These are phyloP conservation scores for Nasonia longicornis DNA, from an alignment of 1,140 invertebrate species.

Conservation along the genomic window DNA sequence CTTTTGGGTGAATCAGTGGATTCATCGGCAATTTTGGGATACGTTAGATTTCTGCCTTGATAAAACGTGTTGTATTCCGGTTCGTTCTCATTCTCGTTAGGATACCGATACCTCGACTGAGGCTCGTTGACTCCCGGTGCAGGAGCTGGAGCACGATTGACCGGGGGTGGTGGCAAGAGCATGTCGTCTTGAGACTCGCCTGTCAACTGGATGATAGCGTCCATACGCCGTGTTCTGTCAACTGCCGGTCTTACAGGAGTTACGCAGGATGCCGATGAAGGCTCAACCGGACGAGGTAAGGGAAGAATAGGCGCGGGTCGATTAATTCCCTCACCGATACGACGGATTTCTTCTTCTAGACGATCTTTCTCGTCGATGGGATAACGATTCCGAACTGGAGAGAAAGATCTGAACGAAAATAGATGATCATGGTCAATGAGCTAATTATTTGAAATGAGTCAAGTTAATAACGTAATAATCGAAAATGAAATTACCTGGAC, in stretches of 20 bases:
- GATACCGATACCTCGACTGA: slow-evolving; percentile 55
- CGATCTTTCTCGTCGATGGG: slow-evolving; percentile 45
- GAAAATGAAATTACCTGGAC: slow-evolving; percentile 52
- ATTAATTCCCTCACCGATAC: slow-evolving; percentile 18
- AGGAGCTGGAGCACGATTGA: not conserved
- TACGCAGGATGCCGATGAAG: not conserved
- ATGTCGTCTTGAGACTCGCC: slow-evolving; percentile 44
- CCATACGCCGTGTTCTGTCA: slow-evolving; percentile 52
- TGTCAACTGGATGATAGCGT: slow-evolving; percentile 65
- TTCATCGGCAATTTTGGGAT: slow-evolving; percentile 65
- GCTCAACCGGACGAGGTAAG: not conserved
- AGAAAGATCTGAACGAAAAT: slow-evolving; percentile 57
- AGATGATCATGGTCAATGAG: not conserved
- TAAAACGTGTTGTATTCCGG: slow-evolving; percentile 62
- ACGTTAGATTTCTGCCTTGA: slow-evolving; percentile 65
- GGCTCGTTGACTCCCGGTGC: slow-evolving; percentile 41
- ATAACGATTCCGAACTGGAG: slow-evolving; percentile 52
- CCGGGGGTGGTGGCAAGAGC: not conserved
- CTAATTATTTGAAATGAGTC: not conserved
- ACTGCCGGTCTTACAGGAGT: not conserved
- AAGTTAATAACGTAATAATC: not conserved
- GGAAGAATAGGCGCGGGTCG: not conserved
- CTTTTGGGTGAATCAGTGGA: slow-evolving; percentile 64
- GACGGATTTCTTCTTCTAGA: slow-evolving; percentile 45
- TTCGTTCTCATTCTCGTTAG: slow-evolving; percentile 53